A percentile compares a stretch with the other conserved stretches of the same genome.
Conservation (phyloP, 2,888 invertebrate genomes). For the Oegoconia quadripuncta region DNA sequence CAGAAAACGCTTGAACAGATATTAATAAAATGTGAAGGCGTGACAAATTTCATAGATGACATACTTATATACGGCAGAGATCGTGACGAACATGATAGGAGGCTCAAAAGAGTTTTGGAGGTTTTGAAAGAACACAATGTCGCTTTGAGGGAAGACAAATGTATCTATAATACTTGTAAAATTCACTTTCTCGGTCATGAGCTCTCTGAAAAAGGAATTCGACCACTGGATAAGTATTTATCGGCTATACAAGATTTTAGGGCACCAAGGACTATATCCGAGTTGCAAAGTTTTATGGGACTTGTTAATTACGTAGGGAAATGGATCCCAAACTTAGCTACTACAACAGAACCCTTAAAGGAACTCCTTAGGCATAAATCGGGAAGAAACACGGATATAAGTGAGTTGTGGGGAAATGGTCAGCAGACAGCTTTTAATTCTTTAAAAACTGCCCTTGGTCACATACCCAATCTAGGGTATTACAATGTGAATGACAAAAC, state of each 20-base stretch:
- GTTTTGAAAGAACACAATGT: constrained; percentile 16
- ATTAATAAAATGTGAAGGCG: constrained; percentile 33
- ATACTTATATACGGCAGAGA: constrained; percentile 23
- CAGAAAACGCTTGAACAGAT: constrained; percentile 40
- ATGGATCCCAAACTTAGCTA: constrained; percentile 11
- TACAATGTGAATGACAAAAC: constrained; percentile 15
- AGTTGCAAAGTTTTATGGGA: constrained; percentile 23
- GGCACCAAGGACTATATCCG: constrained; percentile 10
- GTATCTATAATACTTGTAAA: constrained; percentile 22
- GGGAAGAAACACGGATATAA: constrained; percentile 9
- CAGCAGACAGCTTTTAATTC: constrained; percentile 13
- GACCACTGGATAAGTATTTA: constrained; percentile 31
- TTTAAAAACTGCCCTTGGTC: constrained; percentile 5
- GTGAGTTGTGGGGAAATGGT: neutral
- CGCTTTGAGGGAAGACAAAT: constrained; percentile 28
- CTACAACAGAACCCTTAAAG: constrained; percentile 6
- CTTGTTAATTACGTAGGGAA: constrained; percentile 18
- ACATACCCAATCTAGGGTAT: constrained; percentile 13
- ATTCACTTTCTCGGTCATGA: constrained; percentile 32
- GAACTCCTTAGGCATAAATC: constrained; percentile 5
- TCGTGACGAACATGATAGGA: constrained; percentile 31
- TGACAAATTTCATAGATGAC: constrained; percentile 46
- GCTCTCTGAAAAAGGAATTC: constrained; percentile 28
- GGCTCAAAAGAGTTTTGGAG: constrained; percentile 22
- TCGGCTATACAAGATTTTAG: constrained; percentile 23